Evolutionary conservation across 2,113 vertebrate species (phyloP).

Genomic region (Dicrurus megarhynchus): DNA sequence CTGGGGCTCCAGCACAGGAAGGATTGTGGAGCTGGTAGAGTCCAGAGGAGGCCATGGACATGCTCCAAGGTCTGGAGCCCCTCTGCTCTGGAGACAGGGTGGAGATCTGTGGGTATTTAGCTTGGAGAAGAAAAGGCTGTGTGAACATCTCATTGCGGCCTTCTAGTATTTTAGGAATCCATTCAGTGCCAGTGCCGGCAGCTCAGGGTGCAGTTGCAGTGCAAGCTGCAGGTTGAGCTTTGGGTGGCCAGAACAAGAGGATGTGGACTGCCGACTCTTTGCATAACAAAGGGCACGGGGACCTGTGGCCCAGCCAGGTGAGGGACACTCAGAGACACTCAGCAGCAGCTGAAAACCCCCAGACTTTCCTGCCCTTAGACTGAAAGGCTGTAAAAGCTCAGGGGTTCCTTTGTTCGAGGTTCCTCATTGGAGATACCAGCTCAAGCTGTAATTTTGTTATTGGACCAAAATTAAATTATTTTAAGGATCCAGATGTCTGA

Average conservation of each 20-base stretch:
- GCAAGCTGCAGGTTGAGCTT: neutral
- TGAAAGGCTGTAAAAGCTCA: neutral
- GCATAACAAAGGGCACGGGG: neutral
- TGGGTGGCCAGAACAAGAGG: neutral
- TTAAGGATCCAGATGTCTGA: neutral
- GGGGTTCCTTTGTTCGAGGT: neutral
- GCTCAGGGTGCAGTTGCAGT: neutral
- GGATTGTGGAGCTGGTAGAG: neutral
- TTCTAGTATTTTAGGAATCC: neutral
- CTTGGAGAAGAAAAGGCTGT: neutral
- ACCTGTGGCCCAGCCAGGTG: neutral
- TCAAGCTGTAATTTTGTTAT: neutral
- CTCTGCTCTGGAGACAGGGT: neutral
- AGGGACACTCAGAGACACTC: neutral
- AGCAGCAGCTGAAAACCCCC: neutral
- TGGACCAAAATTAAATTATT: neutral
- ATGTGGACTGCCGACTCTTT: neutral
- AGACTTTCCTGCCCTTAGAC: neutral
- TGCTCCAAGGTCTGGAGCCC: neutral
- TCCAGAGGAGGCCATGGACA: rapidly evolving
- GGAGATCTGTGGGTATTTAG: neutral
- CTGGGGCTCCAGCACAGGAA: neutral
- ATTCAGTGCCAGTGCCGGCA: neutral
- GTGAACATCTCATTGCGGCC: neutral
- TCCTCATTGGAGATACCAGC: neutral